Conservation (phyloP, 2,113 vertebrate genomes). For the Orientallactaga bullata region DNA sequence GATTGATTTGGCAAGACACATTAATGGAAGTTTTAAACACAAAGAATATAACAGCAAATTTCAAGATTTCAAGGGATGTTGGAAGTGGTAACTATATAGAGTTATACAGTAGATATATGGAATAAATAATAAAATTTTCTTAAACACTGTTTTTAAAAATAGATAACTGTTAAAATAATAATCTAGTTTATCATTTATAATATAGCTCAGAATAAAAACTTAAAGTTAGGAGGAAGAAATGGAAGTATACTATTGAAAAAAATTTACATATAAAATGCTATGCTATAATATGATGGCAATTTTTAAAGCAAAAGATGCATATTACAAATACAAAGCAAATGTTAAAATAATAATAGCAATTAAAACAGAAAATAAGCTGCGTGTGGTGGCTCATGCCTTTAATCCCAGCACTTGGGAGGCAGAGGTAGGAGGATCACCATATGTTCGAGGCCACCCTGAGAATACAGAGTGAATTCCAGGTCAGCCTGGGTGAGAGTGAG, state of each 20-base stretch:
- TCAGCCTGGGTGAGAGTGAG: no score
- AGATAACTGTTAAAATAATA: background rate
- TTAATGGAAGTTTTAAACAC: background rate
- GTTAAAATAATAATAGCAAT: background rate
- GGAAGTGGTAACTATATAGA: background rate
- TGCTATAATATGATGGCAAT: background rate
- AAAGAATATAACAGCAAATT: background rate
- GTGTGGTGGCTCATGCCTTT: no score
- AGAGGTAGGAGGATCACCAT: no score
- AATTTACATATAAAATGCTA: accelerated
- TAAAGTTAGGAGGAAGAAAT: background rate
- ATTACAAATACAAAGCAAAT: background rate
- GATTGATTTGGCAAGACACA: background rate
- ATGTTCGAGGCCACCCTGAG: no score
- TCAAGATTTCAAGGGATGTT: background rate
- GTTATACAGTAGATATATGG: background rate
- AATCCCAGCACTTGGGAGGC: no score
- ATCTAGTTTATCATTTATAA: background rate
- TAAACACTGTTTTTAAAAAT: background rate
- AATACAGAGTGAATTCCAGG: no score
- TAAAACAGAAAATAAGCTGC: background rate
- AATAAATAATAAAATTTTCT: accelerated
- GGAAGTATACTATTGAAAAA: accelerated
- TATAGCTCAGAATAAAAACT: background rate
- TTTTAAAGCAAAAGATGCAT: background rate